Conservation (phyloP, 1,140 invertebrate species). For the Dinoponera quadriceps region DNA sequence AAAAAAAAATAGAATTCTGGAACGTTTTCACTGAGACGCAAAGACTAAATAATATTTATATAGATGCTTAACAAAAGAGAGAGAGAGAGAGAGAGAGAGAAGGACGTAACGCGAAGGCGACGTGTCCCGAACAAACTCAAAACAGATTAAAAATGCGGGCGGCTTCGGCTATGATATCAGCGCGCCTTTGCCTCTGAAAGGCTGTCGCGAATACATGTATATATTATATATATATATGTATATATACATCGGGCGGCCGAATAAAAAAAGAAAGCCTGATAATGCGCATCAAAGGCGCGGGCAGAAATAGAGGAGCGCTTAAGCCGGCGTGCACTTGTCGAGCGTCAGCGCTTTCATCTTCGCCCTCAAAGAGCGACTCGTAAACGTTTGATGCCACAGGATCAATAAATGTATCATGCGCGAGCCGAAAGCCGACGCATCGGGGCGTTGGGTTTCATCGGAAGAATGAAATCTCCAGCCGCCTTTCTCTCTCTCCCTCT, state of each 20-base stretch:
- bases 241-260: constrained; percentile 67
- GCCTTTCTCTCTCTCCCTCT: too few species aligned
- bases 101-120: background rate
- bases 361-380: constrained; percentile 76
- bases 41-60: too few species aligned
- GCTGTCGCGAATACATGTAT: constrained; percentile 43
- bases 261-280: constrained; percentile 74
- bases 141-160: constrained; percentile 46
- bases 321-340: constrained; percentile 74
- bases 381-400: constrained; percentile 76
- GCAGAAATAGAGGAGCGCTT: constrained; percentile 79
- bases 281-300: constrained; percentile 80
- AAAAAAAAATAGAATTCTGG: too few species aligned
- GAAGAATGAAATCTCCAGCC: constrained; percentile 56
- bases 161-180: constrained; percentile 42
- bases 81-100: background rate
- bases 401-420: constrained; percentile 74
- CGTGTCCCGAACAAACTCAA: background rate
- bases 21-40: too few species aligned
- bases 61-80: background rate
- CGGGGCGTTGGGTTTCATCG: constrained; percentile 46
- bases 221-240: too few species aligned
- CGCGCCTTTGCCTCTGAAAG: constrained; percentile 51
- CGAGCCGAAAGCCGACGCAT: constrained; percentile 61
- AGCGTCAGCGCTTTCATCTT: constrained; percentile 79